Evolutionary conservation across 2,797 vertebrate species (phyloP).

Genomic region (Tragopan temminckii): DNA sequence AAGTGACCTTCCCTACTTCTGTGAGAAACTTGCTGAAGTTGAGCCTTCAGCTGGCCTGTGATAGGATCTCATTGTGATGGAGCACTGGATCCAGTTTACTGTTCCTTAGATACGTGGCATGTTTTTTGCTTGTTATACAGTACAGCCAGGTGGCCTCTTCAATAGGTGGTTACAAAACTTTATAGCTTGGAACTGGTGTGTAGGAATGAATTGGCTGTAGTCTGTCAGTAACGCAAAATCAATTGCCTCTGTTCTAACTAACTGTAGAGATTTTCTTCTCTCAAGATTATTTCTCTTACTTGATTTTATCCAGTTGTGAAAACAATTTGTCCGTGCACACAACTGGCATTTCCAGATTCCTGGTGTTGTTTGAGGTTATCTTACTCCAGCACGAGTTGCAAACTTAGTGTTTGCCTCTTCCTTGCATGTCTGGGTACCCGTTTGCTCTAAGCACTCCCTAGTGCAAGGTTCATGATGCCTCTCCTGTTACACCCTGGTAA

Average conservation of each 20-base stretch:
- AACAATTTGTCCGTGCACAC: background rate
- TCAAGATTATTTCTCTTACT: background rate
- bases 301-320: slow-evolving; percentile 4
- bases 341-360: background rate
- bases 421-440: background rate
- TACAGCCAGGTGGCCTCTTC: background rate
- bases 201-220: background rate
- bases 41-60: background rate
- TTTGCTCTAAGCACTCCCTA: background rate
- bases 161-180: background rate
- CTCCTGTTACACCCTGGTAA: background rate
- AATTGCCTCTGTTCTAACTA: background rate
- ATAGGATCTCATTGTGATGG: background rate
- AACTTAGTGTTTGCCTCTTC: background rate
- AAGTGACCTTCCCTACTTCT: background rate
- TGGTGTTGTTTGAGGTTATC: background rate
- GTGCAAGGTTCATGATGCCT: rapidly evolving
- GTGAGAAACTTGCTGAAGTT: background rate
- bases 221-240: background rate
- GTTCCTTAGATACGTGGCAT: background rate
- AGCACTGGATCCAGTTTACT: background rate
- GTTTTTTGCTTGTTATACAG: background rate
- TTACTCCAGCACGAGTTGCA: background rate
- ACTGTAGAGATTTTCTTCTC: background rate
- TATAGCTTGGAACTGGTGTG: background rate